Base-by-base conservation (phyloP, 2,797 vertebrate genomes). In the Sebastes kiyomatsui region DNA sequence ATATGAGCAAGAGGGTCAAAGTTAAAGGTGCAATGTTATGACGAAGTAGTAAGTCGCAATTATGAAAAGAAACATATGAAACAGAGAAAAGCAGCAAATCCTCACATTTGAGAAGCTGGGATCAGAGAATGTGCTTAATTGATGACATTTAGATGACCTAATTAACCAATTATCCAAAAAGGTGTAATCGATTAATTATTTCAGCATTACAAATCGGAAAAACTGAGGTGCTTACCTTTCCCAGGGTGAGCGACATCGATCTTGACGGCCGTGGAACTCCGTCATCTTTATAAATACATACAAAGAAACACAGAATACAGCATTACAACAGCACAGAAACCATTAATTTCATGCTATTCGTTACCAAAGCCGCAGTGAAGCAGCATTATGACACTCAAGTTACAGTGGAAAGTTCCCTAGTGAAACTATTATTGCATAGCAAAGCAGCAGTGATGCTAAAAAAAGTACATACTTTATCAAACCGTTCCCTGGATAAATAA, bases 181-280 rank as follows among this genome's bases (percentile, higher is more conserved):
- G 6, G 13, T 42, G 38, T 42, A 42, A 42, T 42, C 38, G 14
- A 46, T 46, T 46, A 5, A 66, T 27, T 27, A 55, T 35, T 65
- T 68, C n/a, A 79, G 42, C 10, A 38, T 22, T 4, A 79, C 22
- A 56, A 22, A 67, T 16, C 2, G 11, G 16, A 22, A 65, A 68
- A 52, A n/a, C 2, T 22, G 64, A 1, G 55, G 12, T 9, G 16
- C 22, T 66, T 89, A 99, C 98, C 97, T 99, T 99, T 94, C 98
- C 99, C 89, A 98, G 94, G n/a, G 97, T 98, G 84, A 99, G 95
- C 49, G 98, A 99, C 98, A 99, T 97, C 55, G 98, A 98, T 88
- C 98, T 97, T 0, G 97, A 96, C 1, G 98, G 83, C 69, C 98
- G 97, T 80, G 97, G 95, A 69, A 99, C 96, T 27, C 98, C 98